Conservation (phyloP, 1,140 invertebrate genomes). For the Plodia interpunctella region DNA sequence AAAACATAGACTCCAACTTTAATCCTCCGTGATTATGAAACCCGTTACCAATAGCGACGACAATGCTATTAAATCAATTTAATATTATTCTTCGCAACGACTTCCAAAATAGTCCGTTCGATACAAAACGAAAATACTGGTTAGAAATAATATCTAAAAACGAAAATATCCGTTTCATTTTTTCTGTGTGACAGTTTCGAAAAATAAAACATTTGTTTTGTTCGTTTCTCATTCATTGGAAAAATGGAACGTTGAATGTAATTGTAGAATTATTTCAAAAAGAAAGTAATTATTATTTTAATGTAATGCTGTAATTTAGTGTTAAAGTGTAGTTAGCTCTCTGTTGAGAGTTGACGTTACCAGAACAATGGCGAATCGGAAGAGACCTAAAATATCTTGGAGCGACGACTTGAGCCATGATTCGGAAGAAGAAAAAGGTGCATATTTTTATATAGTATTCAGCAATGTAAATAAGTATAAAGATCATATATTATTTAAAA, state of each 20-base stretch:
- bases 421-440: constrained; percentile 73
- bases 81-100: too few relatives aligned
- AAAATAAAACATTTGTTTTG: constrained; percentile 6
- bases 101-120: too few relatives aligned
- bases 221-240: constrained; percentile 9
- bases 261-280: background rate
- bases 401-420: constrained; percentile 74
- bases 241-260: background rate
- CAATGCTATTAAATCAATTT: too few relatives aligned
- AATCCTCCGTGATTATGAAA: too few relatives aligned
- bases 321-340: background rate
- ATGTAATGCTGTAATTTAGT: background rate
- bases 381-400: constrained; percentile 62
- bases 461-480: too few relatives aligned
- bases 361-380: constrained; percentile 29
- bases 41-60: too few relatives aligned
- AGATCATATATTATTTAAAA: too few relatives aligned
- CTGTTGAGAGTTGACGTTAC: constrained; percentile 11
- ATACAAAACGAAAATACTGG: too few relatives aligned
- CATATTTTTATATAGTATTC: too few relatives aligned
- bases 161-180: background rate
- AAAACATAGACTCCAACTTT: too few relatives aligned
- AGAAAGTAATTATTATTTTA: background rate
- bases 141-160: background rate
- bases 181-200: background rate